Percentiles rank a stretch among this genome's conserved stretches.
Evolutionary conservation across 2,113 vertebrate species (phyloP).

Genomic region (Saguinus midas): DNA sequence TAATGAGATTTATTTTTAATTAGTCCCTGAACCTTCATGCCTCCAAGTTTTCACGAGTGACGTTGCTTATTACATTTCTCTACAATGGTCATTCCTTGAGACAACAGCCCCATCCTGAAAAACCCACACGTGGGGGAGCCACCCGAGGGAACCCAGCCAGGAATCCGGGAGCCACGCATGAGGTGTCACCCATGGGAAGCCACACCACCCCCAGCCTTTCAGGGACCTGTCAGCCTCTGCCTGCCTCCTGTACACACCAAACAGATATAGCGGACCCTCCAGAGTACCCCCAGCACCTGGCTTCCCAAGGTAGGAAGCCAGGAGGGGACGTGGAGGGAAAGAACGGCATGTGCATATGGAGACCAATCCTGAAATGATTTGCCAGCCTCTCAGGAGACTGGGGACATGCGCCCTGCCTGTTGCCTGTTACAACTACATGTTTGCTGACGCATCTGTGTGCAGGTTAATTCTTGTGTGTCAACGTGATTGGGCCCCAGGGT

Average conservation of each 20-base stretch:
- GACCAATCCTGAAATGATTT: no score
- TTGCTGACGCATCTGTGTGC: rapidly evolving
- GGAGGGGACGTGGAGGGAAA: not conserved
- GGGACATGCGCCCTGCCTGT: not conserved
- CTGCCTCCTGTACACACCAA: not conserved
- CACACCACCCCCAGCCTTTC: not conserved
- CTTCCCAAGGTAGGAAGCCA: not conserved
- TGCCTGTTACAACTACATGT: no score
- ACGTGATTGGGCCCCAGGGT: rapidly evolving
- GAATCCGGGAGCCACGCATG: rapidly evolving
- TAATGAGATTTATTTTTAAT: conserved; percentile 62
- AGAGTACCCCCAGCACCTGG: not conserved
- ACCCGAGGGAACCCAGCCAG: rapidly evolving
- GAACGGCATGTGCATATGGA: not conserved
- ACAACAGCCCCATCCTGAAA: not conserved
- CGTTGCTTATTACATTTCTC: not conserved
- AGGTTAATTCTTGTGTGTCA: not conserved
- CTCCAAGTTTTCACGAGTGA: not conserved
- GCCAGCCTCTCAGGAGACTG: not conserved
- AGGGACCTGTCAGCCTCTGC: not conserved
- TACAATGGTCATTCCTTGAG: not conserved
- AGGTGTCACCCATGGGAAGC: rapidly evolving
- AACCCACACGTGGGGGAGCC: not conserved
- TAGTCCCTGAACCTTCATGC: conserved; percentile 51
- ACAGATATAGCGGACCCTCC: not conserved